Evolutionary conservation across 2,797 vertebrate species (phyloP), one percentile per base, ranked within the genome.

Genomic region (Myotis pilosus): DNA sequence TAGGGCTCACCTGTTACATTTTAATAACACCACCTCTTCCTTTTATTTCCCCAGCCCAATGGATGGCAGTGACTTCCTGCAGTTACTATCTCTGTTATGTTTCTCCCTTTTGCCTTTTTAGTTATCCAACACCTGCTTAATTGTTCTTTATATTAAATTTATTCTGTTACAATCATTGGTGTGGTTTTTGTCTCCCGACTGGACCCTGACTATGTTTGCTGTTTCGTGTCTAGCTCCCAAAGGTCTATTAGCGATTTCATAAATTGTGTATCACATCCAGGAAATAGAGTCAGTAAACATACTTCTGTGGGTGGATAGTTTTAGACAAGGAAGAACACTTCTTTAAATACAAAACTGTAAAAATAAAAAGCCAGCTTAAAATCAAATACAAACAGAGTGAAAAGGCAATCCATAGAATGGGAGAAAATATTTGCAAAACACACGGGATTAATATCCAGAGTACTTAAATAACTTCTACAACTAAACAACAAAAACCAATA

Each of bases 331-430:
- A 76, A 71, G n/a, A 22, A 87, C 72, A 57, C 19, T 81, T 44
- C 60, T 36, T 1, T 47, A 90, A 84, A 71, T 60, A 89, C 1
- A 86, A 36, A 6, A 36, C 60, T 49, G 13, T 78, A 81, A 95
- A 87, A 78, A 30, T 55, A 8, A 92, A 89, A 95, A 44, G 8
- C 5, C 33, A 74, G n/a, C 75, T 94, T 64, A 84, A 79, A 75
- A 41, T 62, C 41, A 84, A 81, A 87, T 30, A 74, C 25, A 89
- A 53, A 71, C 9, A 80, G 53, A 55, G 7, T 68, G 11, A 91
- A 95, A 68, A 89, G 4, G 7, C 22, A 91, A 72, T 47, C 4
- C 16, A 53, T 53, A 23, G 30, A 76, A 44, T 57, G 17, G 8
- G 62, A 66, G 25, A 74, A 86, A 71, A 71, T 71, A 89, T 82